A percentile compares a stretch with the other conserved stretches of the same genome.
phyloP scores from a whole-genome alignment of 2,888 invertebrate species.

The Cerceris ruficornis region DNA sequence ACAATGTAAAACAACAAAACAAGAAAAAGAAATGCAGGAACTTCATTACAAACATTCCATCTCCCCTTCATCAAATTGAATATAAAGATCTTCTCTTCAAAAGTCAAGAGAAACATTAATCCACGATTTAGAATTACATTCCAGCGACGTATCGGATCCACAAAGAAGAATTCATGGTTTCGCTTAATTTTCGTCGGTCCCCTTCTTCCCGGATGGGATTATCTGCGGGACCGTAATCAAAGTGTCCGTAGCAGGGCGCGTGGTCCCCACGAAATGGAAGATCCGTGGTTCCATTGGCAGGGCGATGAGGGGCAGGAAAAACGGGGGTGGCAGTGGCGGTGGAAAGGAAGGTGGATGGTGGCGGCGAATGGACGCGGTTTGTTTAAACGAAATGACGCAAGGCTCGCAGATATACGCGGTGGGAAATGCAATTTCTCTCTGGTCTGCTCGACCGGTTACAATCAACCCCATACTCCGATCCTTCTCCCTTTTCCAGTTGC shows the following conservation, averaged over 20 bases:
- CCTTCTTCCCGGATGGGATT: constrained; percentile 26
- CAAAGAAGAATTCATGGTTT: too few relatives aligned
- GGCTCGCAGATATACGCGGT: constrained; percentile 46
- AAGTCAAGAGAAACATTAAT: too few relatives aligned
- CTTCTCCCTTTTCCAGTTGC: constrained; percentile 25
- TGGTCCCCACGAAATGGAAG: constrained; percentile 39
- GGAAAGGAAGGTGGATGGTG: constrained; percentile 25
- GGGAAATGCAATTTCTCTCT: constrained; percentile 66
- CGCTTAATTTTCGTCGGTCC: neutral
- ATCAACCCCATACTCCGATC: constrained; percentile 44
- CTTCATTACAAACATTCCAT: too few relatives aligned
- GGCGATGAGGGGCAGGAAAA: constrained; percentile 21
- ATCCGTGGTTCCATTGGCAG: constrained; percentile 24
- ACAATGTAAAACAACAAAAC: too few relatives aligned
- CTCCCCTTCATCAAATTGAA: too few relatives aligned
- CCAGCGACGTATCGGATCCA: too few relatives aligned
- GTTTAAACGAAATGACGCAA: constrained; percentile 66
- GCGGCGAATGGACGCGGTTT: constrained; percentile 60
- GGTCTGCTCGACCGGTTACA: constrained; percentile 53
- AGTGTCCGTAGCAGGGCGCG: constrained; percentile 43
- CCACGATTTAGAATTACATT: too few relatives aligned
- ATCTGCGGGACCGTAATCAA: constrained; percentile 56
- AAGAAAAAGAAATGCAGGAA: too few relatives aligned
- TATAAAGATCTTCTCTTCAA: too few relatives aligned
- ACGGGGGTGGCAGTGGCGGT: neutral